Base-by-base conservation (phyloP, 2,113 vertebrate species). In the Puffinus mauretanicus region DNA sequence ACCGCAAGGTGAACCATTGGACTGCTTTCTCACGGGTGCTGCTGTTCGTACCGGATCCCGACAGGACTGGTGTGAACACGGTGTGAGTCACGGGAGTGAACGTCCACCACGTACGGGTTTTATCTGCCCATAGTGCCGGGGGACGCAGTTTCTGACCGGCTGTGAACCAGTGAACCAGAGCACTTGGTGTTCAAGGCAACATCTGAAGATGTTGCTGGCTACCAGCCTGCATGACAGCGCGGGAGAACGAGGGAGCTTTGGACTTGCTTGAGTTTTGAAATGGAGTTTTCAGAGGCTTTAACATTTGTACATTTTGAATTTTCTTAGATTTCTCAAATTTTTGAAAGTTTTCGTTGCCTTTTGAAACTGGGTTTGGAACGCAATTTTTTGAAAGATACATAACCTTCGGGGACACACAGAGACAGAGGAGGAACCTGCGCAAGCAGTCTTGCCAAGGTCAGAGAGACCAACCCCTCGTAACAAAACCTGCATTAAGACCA, bases 21-120 rank as follows among this genome's bases (percentile, higher is more conserved):
- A 34, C 29, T 32, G 17, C 14, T 21, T 27, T 55, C 21, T 58
- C 17, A 16, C 13, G 13, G 3, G 44, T 27, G 36, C 79, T 64
- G 42, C 42, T 52, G 27, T 10, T 3, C 2, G 42, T 20, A n/a
- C n/a, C 1, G 3, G 38, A 70, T 70, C 32, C 32, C 2, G 5
- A 32, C 36, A 49, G 61, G 34, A 24, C 13, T 44, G 36, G 34
- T 9, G 47, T 25, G 52, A 32, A 11, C 54, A 13, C 0, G 1
- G 1, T 8, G 26, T 1, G 24, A 38, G 20, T 12, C 27, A 54
- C 1, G 1, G 55, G 25, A 27, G 20, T 17, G 47, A 52, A 4
- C 10, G 1, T 58, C 60, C 38, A 10, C 38, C 44, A 17, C 10
- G 1, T 16, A 13, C 0, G 3, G 42, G 34, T 38, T 79, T 62